phyloP scores from a whole-genome alignment of 2,888 invertebrate species.

The Thereva unica region DNA sequence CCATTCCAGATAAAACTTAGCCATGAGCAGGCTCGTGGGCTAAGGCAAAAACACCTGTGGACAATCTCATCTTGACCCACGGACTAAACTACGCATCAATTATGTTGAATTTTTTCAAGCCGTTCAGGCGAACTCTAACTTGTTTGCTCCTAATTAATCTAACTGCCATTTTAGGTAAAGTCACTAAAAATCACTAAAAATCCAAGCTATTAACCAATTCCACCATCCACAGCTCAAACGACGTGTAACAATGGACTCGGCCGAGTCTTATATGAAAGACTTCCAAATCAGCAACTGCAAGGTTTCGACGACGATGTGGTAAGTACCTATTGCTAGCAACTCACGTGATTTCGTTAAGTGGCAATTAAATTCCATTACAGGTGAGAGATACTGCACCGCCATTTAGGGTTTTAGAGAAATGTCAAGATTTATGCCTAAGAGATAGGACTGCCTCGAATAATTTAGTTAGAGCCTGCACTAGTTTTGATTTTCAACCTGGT shows the following conservation, averaged over 20 bases:
- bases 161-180: constrained; percentile 40
- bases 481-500: constrained; percentile 90
- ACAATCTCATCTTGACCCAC: no score
- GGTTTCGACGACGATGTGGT: constrained; percentile 89
- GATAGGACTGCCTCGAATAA: constrained; percentile 78
- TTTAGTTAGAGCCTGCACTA: constrained; percentile 81
- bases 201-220: neutral
- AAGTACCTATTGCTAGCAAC: constrained; percentile 49
- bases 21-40: no score
- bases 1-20: no score
- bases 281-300: constrained; percentile 87
- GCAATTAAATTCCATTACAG: constrained; percentile 53
- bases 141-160: constrained; percentile 39
- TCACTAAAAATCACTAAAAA: constrained; percentile 5
- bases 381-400: constrained; percentile 82
- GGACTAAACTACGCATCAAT: neutral
- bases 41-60: no score
- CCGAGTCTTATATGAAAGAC: constrained; percentile 82
- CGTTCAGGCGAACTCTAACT: constrained; percentile 24
- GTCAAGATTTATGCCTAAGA: constrained; percentile 81
- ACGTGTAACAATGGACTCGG: constrained; percentile 90
- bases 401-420: constrained; percentile 85
- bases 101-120: constrained; percentile 29
- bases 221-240: constrained; percentile 65
- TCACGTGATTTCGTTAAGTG: neutral